Conservation (phyloP, 2,888 invertebrate species). For the Lithosia quadra region DNA sequence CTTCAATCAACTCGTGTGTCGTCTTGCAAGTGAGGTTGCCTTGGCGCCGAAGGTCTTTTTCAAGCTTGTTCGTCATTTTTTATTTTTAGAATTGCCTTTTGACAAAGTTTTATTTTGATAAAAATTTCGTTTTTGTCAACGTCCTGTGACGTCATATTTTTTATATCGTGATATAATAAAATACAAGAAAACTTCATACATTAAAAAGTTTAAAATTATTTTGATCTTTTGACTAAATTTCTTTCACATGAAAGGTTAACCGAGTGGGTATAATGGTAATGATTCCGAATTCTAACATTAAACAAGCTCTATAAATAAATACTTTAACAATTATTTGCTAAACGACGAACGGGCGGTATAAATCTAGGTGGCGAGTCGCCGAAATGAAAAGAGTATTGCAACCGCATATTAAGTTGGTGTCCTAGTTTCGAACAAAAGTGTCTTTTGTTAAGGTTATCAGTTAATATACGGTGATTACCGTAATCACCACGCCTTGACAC, state of each 20-base stretch:
- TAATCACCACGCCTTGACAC: constrained; percentile 46
- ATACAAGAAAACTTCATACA: too few species aligned
- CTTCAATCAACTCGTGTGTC: too few species aligned
- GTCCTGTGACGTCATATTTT: too few species aligned
- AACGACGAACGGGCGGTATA: background rate
- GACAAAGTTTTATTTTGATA: too few species aligned
- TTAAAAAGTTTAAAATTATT: too few species aligned
- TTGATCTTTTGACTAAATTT: background rate
- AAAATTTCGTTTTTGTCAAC: too few species aligned
- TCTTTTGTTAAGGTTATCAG: constrained; percentile 42
- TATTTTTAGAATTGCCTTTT: too few species aligned
- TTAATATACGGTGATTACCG: constrained; percentile 37
- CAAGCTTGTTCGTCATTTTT: too few species aligned
- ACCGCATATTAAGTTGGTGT: constrained; percentile 30
- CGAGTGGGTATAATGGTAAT: background rate
- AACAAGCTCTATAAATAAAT: background rate
- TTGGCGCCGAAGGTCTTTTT: too few species aligned
- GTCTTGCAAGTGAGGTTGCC: too few species aligned
- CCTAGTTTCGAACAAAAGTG: constrained; percentile 44
- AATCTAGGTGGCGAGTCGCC: constrained; percentile 19
- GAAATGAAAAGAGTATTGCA: constrained; percentile 25
- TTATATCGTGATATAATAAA: too few species aligned
- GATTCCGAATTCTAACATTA: constrained; percentile 1
- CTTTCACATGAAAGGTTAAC: constrained; percentile 1
- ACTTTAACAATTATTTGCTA: constrained; percentile 15